Evolutionary conservation across 2,888 invertebrate species (phyloP).

Genomic region (Nebria brevicollis): DNA sequence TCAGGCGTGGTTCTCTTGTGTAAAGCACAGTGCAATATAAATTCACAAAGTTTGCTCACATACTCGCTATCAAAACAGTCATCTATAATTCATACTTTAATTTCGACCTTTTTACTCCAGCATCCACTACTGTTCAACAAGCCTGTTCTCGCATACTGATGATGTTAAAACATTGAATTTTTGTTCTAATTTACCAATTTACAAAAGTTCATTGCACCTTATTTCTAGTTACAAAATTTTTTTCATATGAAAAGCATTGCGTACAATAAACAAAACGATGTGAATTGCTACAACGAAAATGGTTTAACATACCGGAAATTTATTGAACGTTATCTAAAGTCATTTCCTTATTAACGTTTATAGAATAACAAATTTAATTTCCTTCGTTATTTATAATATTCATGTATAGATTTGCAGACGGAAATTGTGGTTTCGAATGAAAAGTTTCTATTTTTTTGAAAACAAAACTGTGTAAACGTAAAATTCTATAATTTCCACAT

Average conservation of each 20-base stretch:
- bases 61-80: constrained; percentile 34
- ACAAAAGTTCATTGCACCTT: not conserved
- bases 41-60: constrained; percentile 21
- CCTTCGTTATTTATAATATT: constrained; percentile 15
- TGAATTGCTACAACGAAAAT: not conserved
- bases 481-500: not conserved
- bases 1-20: not conserved
- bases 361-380: constrained; percentile 24
- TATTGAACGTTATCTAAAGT: constrained; percentile 20
- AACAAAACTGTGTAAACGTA: not conserved
- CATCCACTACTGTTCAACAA: not conserved
- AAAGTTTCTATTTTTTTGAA: not conserved
- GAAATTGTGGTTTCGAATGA: not conserved
- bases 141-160: constrained; percentile 3
- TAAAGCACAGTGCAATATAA: constrained; percentile 10
- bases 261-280: not conserved
- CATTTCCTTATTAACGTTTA: constrained; percentile 24
- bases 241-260: not conserved
- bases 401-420: no score
- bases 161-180: not conserved
- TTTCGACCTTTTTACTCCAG: constrained; percentile 30
- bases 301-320: constrained; percentile 17
- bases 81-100: constrained; percentile 42
- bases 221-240: not conserved
- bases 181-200: constrained; percentile 3